These are phyloP conservation scores for Gopherus flavomarginatus DNA, from an alignment of 2,113 vertebrate genomes.

Conservation along the genomic window DNA sequence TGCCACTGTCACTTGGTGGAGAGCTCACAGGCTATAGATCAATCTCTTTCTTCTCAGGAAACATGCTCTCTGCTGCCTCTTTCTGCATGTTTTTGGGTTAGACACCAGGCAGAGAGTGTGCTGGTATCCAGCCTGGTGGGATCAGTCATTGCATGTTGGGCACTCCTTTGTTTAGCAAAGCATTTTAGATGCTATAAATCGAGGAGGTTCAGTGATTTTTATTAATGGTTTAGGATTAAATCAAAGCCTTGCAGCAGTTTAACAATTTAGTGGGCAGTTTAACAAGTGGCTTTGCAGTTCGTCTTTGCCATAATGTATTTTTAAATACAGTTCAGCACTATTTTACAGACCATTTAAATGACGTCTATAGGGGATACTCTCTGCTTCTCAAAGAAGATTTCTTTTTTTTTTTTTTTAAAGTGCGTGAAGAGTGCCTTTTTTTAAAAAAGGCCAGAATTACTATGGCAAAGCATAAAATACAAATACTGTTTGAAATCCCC, in stretches of 20 bases:
- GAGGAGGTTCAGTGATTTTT: slow-evolving; percentile 7
- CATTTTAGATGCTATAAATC: not conserved
- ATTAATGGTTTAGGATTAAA: slow-evolving; percentile 9
- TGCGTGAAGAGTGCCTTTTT: not conserved
- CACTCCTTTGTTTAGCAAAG: not conserved
- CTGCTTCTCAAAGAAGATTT: not conserved
- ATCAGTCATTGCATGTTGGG: not conserved
- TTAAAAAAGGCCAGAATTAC: not conserved
- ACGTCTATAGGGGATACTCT: not conserved
- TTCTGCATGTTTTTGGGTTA: not conserved
- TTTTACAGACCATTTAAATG: not conserved
- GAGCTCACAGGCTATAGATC: not conserved
- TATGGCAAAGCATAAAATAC: not conserved
- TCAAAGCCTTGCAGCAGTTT: not conserved
- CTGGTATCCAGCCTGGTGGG: not conserved
- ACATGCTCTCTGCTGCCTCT: not conserved
- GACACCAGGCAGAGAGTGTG: slow-evolving; percentile 3
- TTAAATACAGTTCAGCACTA: not conserved
- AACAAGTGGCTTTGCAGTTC: not conserved
- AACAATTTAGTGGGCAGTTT: not conserved
- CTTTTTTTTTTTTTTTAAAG: not conserved
- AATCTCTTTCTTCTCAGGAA: not conserved
- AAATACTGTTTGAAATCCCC: rapidly evolving
- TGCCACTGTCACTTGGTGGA: not conserved
- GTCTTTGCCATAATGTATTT: not conserved